These are phyloP conservation scores for Pseudanteris insignis DNA, from an alignment of 2,888 invertebrate genomes.

Conservation along the genomic window DNA sequence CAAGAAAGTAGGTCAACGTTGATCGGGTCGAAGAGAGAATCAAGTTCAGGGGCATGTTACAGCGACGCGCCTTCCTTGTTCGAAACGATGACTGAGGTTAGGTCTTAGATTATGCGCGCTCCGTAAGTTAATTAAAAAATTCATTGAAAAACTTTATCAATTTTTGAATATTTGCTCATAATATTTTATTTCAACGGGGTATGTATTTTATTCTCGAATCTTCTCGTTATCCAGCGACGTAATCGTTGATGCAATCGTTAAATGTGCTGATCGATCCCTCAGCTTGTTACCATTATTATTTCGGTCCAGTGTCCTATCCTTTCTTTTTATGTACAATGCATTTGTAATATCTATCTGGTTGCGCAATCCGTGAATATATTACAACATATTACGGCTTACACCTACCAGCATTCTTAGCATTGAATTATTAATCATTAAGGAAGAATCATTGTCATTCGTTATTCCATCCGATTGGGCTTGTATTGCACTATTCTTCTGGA, in stretches of 20 bases:
- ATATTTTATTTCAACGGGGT: too few species aligned
- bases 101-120: conserved; percentile 35
- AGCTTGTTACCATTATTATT: neutral
- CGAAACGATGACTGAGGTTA: conserved; percentile 34
- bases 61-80: conserved; percentile 46
- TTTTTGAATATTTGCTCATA: too few species aligned
- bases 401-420: conserved; percentile 7
- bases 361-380: neutral
- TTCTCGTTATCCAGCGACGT: too few species aligned
- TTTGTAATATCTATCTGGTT: conserved; percentile 1
- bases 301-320: neutral
- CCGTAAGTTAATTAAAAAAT: neutral
- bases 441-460: conserved; percentile 5
- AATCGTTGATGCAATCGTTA: too few species aligned
- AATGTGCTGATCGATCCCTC: conserved; percentile 17
- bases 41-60: conserved; percentile 65
- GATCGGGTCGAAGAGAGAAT: conserved; percentile 56
- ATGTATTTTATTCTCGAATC: too few species aligned
- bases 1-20: conserved; percentile 62
- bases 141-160: too few species aligned
- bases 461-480: too few species aligned
- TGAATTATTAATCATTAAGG: conserved; percentile 15
- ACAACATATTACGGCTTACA: too few species aligned
- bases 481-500: too few species aligned
- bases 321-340: neutral